Base-by-base conservation (phyloP, 1,140 invertebrate species). In the Caenorhabditis inopinata region DNA sequence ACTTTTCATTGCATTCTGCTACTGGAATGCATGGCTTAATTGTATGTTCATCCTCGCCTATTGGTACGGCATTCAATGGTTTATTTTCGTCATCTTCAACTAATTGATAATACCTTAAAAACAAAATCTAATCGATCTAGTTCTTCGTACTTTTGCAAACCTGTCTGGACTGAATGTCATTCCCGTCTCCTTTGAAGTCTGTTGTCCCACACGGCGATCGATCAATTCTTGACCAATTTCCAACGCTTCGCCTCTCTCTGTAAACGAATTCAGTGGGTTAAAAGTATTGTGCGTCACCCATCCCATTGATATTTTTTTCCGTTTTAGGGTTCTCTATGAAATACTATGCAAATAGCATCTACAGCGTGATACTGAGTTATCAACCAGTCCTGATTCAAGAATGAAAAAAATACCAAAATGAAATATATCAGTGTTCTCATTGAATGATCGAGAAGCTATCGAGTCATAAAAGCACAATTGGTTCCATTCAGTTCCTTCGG, bases 141-240 rank as follows among this genome's bases (percentile, higher is more conserved):
- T 18, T 80, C 85, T 85, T 48, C 1, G 21, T 18, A 79, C 85
- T 85, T 48, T 81, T 27, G 76, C 88, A 35, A 83, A 76, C 74
- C 87, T 85, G 51, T 85, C 83, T 12, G 82, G 79, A 53, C 77
- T 82, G 80, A 85, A 85, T 5, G 79, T 83, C 29, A 62, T 27
- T 11, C 68, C 79, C 14, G 29, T 38, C 45, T 81, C 74, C 45
- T 79, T 81, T 12, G 87, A 81, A 21, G 73, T 75, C 53, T 87
- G 79, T 62, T 87, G 85, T 18, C 86, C 87, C 84, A 89, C 89
- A 79, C 89, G 86, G n/a, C 84, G 78, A 62, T 89, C 87, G 53
- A 90, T 87, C 45, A 90, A 77, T 29, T 84, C 83, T 78, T 90
- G 89, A 12, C 89, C 89, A 83, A 88, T 85, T 68, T 88, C 85